These are phyloP conservation scores for Callipepla californica DNA, from an alignment of 2,113 vertebrate species.

Conservation along the genomic window DNA sequence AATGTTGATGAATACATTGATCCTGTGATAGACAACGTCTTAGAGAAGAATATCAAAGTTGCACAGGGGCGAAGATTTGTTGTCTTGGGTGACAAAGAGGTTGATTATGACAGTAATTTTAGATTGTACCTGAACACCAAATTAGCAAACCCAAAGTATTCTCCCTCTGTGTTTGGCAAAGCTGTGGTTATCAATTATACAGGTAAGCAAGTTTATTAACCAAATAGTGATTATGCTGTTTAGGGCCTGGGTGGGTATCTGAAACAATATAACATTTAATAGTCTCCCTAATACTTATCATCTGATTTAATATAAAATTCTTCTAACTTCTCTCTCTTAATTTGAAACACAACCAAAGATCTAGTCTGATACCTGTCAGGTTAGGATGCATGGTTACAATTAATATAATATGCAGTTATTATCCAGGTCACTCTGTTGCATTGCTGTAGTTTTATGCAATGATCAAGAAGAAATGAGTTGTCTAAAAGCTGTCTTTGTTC, in stretches of 20 bases:
- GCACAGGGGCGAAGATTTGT: slow-evolving; percentile 87
- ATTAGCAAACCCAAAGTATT: slow-evolving; percentile 90
- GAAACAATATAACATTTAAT: not conserved
- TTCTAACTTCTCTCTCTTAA: not conserved
- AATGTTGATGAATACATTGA: slow-evolving; percentile 96
- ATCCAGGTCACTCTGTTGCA: not conserved
- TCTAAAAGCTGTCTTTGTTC: not conserved
- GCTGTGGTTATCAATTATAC: slow-evolving; percentile 98
- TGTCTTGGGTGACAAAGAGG: slow-evolving; percentile 92
- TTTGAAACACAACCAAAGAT: not conserved
- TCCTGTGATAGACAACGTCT: slow-evolving; percentile 93
- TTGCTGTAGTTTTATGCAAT: not conserved
- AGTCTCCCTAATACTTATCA: not conserved
- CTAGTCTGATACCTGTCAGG: not conserved
- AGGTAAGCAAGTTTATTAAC: slow-evolving; percentile 78
- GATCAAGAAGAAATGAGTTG: not conserved
- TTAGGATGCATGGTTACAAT: not conserved
- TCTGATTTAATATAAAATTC: not conserved
- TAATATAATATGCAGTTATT: not conserved
- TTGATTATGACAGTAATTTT: slow-evolving; percentile 94
- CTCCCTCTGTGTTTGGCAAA: slow-evolving; percentile 94
- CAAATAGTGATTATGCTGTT: not conserved
- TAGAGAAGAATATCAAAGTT: slow-evolving; percentile 90
- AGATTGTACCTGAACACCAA: slow-evolving; percentile 95
- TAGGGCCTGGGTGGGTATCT: not conserved